phyloP scores from a whole-genome alignment of 2,888 invertebrate species.

The Chloroclystis v-ata region DNA sequence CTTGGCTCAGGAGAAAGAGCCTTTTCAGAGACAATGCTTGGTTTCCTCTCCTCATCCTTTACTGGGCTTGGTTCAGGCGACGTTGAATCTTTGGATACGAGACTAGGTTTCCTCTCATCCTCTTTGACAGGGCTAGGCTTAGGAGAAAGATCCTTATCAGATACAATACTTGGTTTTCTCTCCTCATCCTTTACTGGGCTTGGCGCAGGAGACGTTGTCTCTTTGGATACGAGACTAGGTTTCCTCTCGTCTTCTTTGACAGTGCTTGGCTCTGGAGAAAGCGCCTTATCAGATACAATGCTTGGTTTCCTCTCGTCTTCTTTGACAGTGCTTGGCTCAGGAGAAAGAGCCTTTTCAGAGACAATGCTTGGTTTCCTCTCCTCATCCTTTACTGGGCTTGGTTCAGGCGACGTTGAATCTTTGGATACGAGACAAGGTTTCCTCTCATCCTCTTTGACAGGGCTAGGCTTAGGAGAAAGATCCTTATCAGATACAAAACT shows the following conservation, averaged over 20 bases:
- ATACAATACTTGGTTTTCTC: not conserved
- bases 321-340: no score
- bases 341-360: not conserved
- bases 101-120: not conserved
- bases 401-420: not conserved
- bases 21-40: not conserved
- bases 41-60: no score
- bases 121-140: slow-evolving; percentile 10
- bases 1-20: slow-evolving; percentile 13
- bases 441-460: not conserved
- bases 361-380: not conserved
- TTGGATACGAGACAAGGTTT: not conserved
- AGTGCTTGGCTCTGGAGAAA: slow-evolving; percentile 11
- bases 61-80: no score
- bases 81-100: not conserved
- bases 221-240: not conserved
- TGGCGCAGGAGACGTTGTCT: no score
- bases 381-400: slow-evolving; percentile 6
- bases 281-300: not conserved
- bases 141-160: slow-evolving; percentile 3
- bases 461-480: slow-evolving; percentile 12
- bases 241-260: not conserved
- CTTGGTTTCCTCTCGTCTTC: no score
- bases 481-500: no score
- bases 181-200: no score